Percentiles rank a stretch among this genome's conserved stretches.
These are phyloP conservation scores for Drosophila setifemur DNA, from an alignment of 1,140 invertebrate species.

Conservation along the genomic window DNA sequence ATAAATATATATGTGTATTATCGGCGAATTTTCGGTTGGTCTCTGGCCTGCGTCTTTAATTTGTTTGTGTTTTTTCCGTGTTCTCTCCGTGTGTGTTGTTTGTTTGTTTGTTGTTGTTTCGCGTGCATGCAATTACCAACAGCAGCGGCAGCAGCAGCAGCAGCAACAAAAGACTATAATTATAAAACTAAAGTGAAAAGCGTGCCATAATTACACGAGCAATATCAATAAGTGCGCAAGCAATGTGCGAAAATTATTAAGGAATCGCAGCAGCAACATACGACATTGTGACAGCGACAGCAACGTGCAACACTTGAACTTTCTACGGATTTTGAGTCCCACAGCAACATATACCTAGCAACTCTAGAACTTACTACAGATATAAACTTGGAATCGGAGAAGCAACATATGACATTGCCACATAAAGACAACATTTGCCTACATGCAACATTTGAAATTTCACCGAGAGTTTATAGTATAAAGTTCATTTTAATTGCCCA, in stretches of 20 bases:
- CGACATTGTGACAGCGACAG: constrained; percentile 1
- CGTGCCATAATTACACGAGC: constrained; percentile 63
- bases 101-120: constrained; percentile 7
- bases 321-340: too few relatives aligned
- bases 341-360: too few relatives aligned
- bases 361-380: too few relatives aligned
- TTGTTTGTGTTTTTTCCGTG: constrained; percentile 29
- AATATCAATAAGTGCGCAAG: constrained; percentile 57
- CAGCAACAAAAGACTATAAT: constrained; percentile 55
- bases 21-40: constrained; percentile 34
- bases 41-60: constrained; percentile 27
- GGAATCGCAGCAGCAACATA: background rate
- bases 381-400: too few relatives aligned
- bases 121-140: constrained; percentile 31
- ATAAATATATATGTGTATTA: background rate
- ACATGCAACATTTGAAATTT: too few relatives aligned
- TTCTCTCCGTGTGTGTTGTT: constrained; percentile 7
- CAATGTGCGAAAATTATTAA: constrained; percentile 70
- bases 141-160: background rate
- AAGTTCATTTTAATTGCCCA: too few relatives aligned
- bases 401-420: too few relatives aligned
- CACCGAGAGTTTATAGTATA: too few relatives aligned
- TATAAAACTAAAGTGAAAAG: constrained; percentile 67
- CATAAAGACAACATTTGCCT: too few relatives aligned
- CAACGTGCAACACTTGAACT: background rate